Base-by-base conservation (phyloP, 2,888 invertebrate genomes). In the Caenorhabditis zanzibari region DNA sequence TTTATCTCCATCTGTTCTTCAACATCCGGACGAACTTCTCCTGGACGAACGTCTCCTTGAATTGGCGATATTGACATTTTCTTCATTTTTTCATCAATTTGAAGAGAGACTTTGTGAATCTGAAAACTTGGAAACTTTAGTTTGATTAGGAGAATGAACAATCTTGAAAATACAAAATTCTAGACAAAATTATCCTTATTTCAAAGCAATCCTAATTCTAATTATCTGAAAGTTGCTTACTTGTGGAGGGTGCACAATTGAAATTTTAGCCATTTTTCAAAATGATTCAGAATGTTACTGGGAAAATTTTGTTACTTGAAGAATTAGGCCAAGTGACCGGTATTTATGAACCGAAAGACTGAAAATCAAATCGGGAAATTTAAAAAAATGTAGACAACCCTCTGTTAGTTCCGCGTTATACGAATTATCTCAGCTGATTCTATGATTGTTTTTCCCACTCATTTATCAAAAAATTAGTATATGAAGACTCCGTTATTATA, bases 31-130 rank as follows among this genome's bases (percentile, higher is more conserved):
- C 22, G 41, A 19, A 63, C 10, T 1, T 63, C 77, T 26, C n/a
- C n/a, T n/a, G n/a, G n/a, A n/a, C 22, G 41, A 19, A 63, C 10
- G 2, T 63, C 77, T 26, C 41, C 69, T 26, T 61, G 32, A 19
- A 77, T 71, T 28, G 71, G 71, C 0, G 77, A 71, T 32, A 77
- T 56, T 22, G 77, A 71, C 77, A 77, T 77, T 24, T 77, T 77
- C 77, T 75, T 75, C 75, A 75, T 75, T 63, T 41, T 64, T 7
- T 54, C 58, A 1, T 54, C 44, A 44, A 28, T 44, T 22, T 41
- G 41, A 59, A 16, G 26, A 35, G 32, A 59, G 32, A 59, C n/a
- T 41, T n/a, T 44, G 19, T 28, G 5, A 44, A 22, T 47, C 54
- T 54, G 41, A 61, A 61, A 41, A 16, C 38, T n/a, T 19, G 14